Evolutionary conservation across 2,888 invertebrate genomes (phyloP), one percentile per base, ranked within the genome.

Genomic region (Phalangium opilio): DNA sequence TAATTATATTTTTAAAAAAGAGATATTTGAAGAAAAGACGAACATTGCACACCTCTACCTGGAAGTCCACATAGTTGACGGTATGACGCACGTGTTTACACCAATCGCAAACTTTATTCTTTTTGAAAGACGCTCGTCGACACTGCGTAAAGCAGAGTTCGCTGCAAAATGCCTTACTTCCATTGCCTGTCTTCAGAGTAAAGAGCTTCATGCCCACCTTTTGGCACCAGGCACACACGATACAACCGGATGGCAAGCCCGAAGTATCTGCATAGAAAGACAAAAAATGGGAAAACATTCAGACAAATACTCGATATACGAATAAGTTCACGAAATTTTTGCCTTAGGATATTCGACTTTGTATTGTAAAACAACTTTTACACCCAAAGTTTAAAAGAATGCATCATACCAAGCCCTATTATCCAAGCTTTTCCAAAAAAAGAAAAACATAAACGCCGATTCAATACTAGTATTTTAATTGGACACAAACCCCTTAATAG

Each of bases 111-210:
- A 86, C 53, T 55, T 64, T 62, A 50, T 63, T 65, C 52, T 64
- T 64, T 68, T 89, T 89, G 68, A 89, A 89, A 58, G 82, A 84
- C 1, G 89, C 87, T 15, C 87, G 73, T 40, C 87, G 73, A 38
- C 86, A 87, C 62, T 86, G 87, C 10, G 84, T 81, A 69, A 89
- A 89, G 65, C 89, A 90, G 27, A 85, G 74, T 67, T 90, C 89
- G 1, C 86, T 86, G 63, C 89, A 90, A 65, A 83, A 82, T 2
- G 65, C 64, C 53, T 65, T 65, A 15, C 57, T 57, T 4, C 64
- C 65, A 18, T 59, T 61, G 1, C 61, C 52, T 2, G 61, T 62
- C 42, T 61, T 60, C 41, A 66, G 49, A 1, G 64, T 63, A 50
- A 64, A 64, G 21, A 61, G 58, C 49, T 64, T 65, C 35, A 59